Evolutionary conservation across 2,797 vertebrate genomes (phyloP), one percentile per base, ranked within the genome.

Genomic region (Sternarchorhynchus goeldii): DNA sequence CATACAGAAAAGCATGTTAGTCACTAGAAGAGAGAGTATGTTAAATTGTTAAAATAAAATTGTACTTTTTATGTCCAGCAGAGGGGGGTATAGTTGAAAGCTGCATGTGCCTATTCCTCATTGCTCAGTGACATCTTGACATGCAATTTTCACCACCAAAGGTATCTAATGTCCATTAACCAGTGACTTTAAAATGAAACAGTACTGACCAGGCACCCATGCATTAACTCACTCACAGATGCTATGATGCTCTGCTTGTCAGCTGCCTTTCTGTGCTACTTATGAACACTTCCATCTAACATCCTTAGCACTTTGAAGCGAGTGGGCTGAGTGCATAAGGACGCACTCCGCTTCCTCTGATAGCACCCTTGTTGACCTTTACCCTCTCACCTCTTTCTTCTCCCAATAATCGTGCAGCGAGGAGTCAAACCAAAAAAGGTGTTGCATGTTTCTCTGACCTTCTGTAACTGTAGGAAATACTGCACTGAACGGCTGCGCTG

Each of bases 391-490:
- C 88, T 93, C 73, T 79, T 82, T 71, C 66, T 71, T 77, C 83
- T 79, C 79, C 83, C 77, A 86, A 63, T 73, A 76, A 90, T 88
- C 90, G 93, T 80, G 95, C 96, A 98, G 96, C 96, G 97, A 89
- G 96, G 96, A 96, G 84, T 91, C 87, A 99, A 97, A 90, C 94
- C 95, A 82, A 98, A 96, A 94, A 99, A 99, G 97, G 96, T 98
- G 95, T 84, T 86, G 95, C 94, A 94, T 94, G 93, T 93, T 94
- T 93, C 90, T 93, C 83, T 89, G 77, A 88, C 86, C 84, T 25
- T 90, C 75, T 76, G 85, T 90, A 85, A 76, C 85, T 82, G 84
- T 88, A 85, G 74, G 84, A 77, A 87, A 86, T 85, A 88, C 78
- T 72, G 78, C 84, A 90, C 80, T 84, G 77, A 88, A 82, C 85